Evolutionary conservation across 2,113 vertebrate genomes (phyloP), one percentile per base, ranked within the genome.

Genomic region (Gasterosteus aculeatus): DNA sequence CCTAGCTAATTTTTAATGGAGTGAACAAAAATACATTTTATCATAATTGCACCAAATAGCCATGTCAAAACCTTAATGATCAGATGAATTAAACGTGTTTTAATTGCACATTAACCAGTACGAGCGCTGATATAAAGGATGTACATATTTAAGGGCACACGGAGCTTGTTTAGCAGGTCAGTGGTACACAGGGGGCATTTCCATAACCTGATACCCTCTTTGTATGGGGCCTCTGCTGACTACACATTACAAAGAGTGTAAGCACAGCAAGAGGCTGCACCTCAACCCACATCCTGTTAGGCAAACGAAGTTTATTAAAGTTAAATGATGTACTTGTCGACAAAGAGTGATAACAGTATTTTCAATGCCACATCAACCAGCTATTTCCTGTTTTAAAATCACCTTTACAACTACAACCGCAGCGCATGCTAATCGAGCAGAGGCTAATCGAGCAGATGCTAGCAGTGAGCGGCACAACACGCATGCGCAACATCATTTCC

Each of bases 401-500:
- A n/a, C 3, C 3, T 58, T 3, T 53, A 6, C 22, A 26, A 26
- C 22, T 26, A 26, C 22, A 26, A 26, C 22, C 22, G 22, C 22
- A 26, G 22, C 22, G 22, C 22, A 26, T 26, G 22, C 22, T 26
- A 26, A 26, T 26, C 22, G n/a, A 7, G 10, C 46, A 35, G 29
- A 38, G 18, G 15, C 47, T 56, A 16, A 0, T 26, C 1, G 2
- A 72, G 16, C 31, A 11, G 29, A 15, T 0, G 26, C 47, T 38
- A 5, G 1, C 10, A 33, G 12, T 18, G 42, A 46, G 49, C 26
- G 2, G 7, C 56, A 31, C 11, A n/a, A 0, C 22, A 33, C 80
- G 76, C 84, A 80, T 77, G 84, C 77, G 77, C 69, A 11, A 1
- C 0, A 15, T 5, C 1, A 38, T 78, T 74, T 60, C 63, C 65